Evolutionary conservation across 1,140 invertebrate genomes (phyloP).

Genomic region (Drosophila burlai): DNA sequence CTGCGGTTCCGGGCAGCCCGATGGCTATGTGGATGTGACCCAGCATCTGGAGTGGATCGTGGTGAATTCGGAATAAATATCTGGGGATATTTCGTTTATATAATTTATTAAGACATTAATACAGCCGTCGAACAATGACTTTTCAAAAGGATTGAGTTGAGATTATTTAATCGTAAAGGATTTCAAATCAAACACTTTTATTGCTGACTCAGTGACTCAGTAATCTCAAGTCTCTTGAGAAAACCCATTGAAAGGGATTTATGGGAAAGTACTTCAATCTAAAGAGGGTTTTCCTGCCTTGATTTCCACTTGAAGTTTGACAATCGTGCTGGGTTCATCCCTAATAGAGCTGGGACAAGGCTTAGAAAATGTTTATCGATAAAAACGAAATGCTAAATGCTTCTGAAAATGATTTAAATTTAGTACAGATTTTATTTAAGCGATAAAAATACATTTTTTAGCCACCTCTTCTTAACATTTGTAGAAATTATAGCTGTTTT

Average conservation of each 20-base stretch:
- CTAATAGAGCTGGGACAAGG: neutral
- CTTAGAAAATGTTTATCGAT: too few species aligned
- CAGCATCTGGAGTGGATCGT: conserved; percentile 86
- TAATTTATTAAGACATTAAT: conserved; percentile 5
- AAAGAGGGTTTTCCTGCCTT: conserved; percentile 4
- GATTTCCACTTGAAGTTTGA: neutral
- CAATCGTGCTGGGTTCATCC: neutral
- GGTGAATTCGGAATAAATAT: conserved; percentile 15
- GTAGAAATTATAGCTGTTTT: too few species aligned
- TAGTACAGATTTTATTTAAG: too few species aligned
- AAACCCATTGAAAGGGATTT: neutral
- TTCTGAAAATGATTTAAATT: too few species aligned
- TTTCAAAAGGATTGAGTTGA: neutral
- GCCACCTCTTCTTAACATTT: too few species aligned
- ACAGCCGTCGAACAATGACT: conserved; percentile 1
- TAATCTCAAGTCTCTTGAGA: neutral
- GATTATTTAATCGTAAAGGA: neutral
- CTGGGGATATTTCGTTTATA: neutral
- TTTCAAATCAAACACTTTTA: neutral
- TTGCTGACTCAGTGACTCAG: neutral
- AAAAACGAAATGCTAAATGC: too few species aligned
- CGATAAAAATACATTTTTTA: too few species aligned
- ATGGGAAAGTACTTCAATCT: neutral
- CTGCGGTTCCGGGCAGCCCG: conserved; percentile 82
- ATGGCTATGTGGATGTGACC: conserved; percentile 86